Evolutionary conservation across 1,140 invertebrate species (phyloP).

Genomic region (Acyrthosiphon pisum): DNA sequence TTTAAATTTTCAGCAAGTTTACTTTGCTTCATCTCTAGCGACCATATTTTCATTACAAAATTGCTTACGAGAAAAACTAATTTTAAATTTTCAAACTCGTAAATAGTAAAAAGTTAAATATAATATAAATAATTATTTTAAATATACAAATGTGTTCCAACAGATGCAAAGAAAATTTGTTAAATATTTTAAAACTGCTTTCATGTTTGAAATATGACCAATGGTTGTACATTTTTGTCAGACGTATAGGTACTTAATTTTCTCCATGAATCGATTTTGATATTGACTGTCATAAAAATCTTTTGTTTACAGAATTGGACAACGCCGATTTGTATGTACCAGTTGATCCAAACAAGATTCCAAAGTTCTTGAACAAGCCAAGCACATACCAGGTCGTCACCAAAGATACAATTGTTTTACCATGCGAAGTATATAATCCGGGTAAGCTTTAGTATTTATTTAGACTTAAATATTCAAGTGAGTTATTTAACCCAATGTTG

Average conservation of each 20-base stretch:
- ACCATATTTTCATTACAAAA: too few species aligned
- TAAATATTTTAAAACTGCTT: background rate
- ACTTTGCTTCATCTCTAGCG: too few species aligned
- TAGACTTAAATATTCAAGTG: background rate
- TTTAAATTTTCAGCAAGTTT: too few species aligned
- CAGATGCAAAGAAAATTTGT: too few species aligned
- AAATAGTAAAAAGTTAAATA: too few species aligned
- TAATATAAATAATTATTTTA: too few species aligned
- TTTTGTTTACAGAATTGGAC: conserved; percentile 39
- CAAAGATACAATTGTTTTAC: conserved; percentile 75
- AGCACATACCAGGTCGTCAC: conserved; percentile 77
- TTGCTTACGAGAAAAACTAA: too few species aligned
- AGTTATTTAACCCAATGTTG: background rate
- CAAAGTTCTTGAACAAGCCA: conserved; percentile 74
- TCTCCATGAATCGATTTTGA: background rate
- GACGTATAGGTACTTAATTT: background rate
- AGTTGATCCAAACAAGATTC: conserved; percentile 60
- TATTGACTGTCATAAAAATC: background rate
- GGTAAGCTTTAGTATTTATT: conserved; percentile 67
- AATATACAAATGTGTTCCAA: too few species aligned
- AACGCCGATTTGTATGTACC: background rate
- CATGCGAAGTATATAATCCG: conserved; percentile 79
- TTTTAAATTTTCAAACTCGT: too few species aligned
- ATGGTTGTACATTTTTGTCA: background rate
- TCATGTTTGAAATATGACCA: background rate